Evolutionary conservation across 2,113 vertebrate genomes (phyloP).

Genomic region (Protomyctophum bolini): DNA sequence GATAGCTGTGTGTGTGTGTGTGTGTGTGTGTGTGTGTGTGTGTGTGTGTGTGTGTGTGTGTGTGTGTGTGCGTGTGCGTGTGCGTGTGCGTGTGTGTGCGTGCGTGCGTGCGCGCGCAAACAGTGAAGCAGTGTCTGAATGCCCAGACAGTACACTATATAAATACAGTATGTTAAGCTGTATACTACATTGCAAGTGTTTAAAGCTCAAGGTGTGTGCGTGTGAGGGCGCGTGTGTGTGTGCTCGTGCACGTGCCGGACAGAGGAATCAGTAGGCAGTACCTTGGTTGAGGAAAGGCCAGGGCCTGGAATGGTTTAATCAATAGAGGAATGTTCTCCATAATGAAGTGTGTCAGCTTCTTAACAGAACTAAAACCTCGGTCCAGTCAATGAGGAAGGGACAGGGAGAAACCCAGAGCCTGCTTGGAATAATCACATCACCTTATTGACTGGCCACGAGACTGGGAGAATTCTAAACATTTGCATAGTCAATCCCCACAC

Average conservation of each 20-base stretch:
- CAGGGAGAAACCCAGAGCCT: conserved; percentile 74
- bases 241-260: neutral
- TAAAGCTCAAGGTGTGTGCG: neutral
- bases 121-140: neutral
- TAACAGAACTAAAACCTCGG: conserved; percentile 87
- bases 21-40: neutral
- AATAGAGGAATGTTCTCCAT: conserved; percentile 89
- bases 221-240: neutral
- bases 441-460: conserved; percentile 67
- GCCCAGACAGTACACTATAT: too few species aligned
- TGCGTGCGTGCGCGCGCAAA: neutral
- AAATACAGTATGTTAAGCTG: too few species aligned
- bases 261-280: conserved; percentile 71
- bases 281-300: conserved; percentile 80
- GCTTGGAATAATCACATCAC: conserved; percentile 75
- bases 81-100: neutral
- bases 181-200: neutral
- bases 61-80: neutral
- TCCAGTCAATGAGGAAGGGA: conserved; percentile 84
- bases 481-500: conserved; percentile 28
- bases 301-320: conserved; percentile 89
- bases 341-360: conserved; percentile 93
- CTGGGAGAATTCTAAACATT: conserved; percentile 63
- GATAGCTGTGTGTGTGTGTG: conserved; percentile 10
- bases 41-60: conserved; percentile 3